Base-by-base conservation (phyloP, 2,888 invertebrate genomes). In the Slavum lentiscoides region DNA sequence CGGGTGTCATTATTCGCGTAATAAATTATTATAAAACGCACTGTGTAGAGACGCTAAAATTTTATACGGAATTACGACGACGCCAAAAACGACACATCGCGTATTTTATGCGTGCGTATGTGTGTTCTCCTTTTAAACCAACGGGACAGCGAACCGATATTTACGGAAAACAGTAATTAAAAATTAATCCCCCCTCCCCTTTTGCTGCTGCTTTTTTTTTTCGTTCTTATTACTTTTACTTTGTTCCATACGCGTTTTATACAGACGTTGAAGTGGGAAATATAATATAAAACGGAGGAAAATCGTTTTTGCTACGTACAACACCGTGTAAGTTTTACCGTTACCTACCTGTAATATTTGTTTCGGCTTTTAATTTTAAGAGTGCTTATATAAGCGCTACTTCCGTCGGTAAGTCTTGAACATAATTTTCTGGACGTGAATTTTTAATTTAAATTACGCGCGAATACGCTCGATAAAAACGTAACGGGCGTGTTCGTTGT, bases 381-480 rank as follows among this genome's bases (percentile, higher is more conserved):
- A 76, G n/a, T 49, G 37, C 43, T 23, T 21, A n/a, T n/a, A n/a
- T n/a, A n/a, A 59, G 43, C 17, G 30, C 30, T 30, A 59, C 59
- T 72, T 61, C 17, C n/a, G 21, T 58, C 30, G 58, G 15, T n/a
- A 19, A 68, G n/a, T 43, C n/a, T 64, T 49, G 19, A 43, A 75
- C 39, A 67, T 67, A 43, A 66, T 39, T 74, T 66, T 49, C 23
- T 9, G 43, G 43, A 67, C 49, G 13, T 30, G 19, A 59, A 68
- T 68, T 68, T 59, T 59, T 68, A 68, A 76, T 68, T 68, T 30
- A 49, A 76, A 76, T n/a, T n/a, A n/a, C 9, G 30, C 53, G 19
- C 58, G 66, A 75, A 75, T 49, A 75, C 59, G n/a, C n/a, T 30
- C 58, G 58, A 43, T 67, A 67, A 75, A 67, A 75, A 75, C 19